A percentile compares a stretch with the other conserved stretches of the same genome.
Conservation (phyloP, 2,888 invertebrate species). For the Yponomeuta cagnagella region DNA sequence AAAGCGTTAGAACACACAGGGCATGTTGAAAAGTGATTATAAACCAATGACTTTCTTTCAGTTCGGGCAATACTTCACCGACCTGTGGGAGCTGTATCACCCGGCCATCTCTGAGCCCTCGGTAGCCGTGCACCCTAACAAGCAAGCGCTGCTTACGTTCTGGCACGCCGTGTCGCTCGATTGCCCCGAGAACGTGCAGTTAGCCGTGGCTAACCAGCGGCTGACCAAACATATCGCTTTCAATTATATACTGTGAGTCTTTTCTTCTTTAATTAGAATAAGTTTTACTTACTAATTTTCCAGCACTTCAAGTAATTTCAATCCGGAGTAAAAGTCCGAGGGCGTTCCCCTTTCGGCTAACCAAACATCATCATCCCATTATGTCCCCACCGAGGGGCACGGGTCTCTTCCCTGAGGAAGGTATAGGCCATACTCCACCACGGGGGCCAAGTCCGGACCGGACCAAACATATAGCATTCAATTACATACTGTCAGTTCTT, state of each 20-base stretch:
- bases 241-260: constrained; percentile 94
- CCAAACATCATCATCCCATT: too few relatives aligned
- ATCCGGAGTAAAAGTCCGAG: too few relatives aligned
- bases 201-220: constrained; percentile 89
- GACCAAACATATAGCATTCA: too few relatives aligned
- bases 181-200: constrained; percentile 93
- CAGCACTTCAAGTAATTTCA: too few relatives aligned
- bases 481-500: too few relatives aligned
- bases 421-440: too few relatives aligned
- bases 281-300: too few relatives aligned
- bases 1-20: too few relatives aligned
- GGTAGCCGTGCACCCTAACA: constrained; percentile 96
- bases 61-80: constrained; percentile 94
- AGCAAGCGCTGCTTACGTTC: constrained; percentile 92
- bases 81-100: constrained; percentile 96
- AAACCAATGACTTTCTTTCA: constrained; percentile 48
- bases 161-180: constrained; percentile 96
- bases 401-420: too few relatives aligned
- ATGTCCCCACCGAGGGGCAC: too few relatives aligned
- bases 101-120: constrained; percentile 95
- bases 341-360: too few relatives aligned
- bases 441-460: too few relatives aligned
- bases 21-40: not conserved
- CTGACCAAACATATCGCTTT: constrained; percentile 96
- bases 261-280: not conserved